Conservation (phyloP, 1,140 invertebrate species). For the Paraescarpia echinospica region DNA sequence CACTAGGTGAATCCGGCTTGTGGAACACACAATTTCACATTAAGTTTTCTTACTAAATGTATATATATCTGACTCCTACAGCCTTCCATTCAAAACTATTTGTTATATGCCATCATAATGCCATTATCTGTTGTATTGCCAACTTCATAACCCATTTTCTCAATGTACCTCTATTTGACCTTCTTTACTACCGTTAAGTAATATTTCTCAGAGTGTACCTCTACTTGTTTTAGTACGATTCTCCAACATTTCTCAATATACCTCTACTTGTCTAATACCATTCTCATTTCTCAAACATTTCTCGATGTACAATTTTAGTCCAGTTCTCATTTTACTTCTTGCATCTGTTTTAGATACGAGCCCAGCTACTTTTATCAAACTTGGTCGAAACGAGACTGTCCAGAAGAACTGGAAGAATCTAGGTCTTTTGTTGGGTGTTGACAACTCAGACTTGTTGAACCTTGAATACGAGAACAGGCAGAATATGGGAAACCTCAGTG, state of each 20-base stretch:
- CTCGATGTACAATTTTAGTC: too few species aligned
- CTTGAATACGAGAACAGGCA: background rate
- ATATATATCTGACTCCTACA: too few species aligned
- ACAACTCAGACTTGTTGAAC: background rate
- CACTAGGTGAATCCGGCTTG: too few species aligned
- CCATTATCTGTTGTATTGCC: too few species aligned
- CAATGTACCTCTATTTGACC: background rate
- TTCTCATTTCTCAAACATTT: too few species aligned
- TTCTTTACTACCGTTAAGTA: background rate
- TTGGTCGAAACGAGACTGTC: background rate
- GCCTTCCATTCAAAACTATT: too few species aligned
- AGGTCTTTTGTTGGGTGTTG: background rate
- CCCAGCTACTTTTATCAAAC: background rate
- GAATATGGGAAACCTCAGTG: background rate
- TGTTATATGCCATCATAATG: too few species aligned
- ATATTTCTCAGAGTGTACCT: background rate
- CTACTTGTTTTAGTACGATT: background rate
- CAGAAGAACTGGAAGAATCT: background rate
- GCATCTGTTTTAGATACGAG: background rate
- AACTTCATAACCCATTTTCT: background rate
- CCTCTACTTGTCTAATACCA: too few species aligned
- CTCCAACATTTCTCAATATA: background rate
- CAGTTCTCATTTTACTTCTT: background rate
- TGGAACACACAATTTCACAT: too few species aligned
- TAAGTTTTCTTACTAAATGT: too few species aligned